Evolutionary conservation across 1,140 invertebrate species (phyloP).

Genomic region (Macrosteles quadrilineatus): DNA sequence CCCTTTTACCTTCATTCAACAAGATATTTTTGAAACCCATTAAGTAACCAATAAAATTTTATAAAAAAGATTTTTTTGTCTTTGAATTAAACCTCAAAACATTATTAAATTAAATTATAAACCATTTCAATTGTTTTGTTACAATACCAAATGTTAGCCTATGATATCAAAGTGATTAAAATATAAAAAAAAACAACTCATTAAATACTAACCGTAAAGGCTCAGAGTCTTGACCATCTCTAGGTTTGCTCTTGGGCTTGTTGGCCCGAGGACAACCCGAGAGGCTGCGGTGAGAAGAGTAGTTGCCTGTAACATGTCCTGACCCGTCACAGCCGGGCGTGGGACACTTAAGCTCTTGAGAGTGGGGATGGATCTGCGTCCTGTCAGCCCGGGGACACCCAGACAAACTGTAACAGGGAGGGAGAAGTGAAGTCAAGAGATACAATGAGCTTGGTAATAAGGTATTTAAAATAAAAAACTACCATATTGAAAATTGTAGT

Average conservation of each 20-base stretch:
- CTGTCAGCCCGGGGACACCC: constrained; percentile 76
- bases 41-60: too few relatives aligned
- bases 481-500: too few relatives aligned
- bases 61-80: too few relatives aligned
- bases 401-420: constrained; percentile 60
- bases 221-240: constrained; percentile 88
- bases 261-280: constrained; percentile 86
- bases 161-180: too few relatives aligned
- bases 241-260: constrained; percentile 88
- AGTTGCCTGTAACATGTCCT: constrained; percentile 84
- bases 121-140: too few relatives aligned
- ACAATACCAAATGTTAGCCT: too few relatives aligned
- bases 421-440: not conserved
- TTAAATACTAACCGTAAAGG: constrained; percentile 73
- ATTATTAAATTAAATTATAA: too few relatives aligned
- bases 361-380: constrained; percentile 71
- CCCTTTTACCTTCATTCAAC: too few relatives aligned
- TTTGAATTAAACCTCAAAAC: too few relatives aligned
- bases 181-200: too few relatives aligned
- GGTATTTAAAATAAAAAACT: too few relatives aligned
- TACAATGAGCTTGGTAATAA: constrained; percentile 17
- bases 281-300: constrained; percentile 80
- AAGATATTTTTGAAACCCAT: too few relatives aligned
- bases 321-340: constrained; percentile 89
- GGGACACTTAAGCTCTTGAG: constrained; percentile 84